Percentiles rank a stretch among this genome's conserved stretches.
Conservation (phyloP, 2,797 vertebrate genomes). For the Neosalanx taihuensis region DNA sequence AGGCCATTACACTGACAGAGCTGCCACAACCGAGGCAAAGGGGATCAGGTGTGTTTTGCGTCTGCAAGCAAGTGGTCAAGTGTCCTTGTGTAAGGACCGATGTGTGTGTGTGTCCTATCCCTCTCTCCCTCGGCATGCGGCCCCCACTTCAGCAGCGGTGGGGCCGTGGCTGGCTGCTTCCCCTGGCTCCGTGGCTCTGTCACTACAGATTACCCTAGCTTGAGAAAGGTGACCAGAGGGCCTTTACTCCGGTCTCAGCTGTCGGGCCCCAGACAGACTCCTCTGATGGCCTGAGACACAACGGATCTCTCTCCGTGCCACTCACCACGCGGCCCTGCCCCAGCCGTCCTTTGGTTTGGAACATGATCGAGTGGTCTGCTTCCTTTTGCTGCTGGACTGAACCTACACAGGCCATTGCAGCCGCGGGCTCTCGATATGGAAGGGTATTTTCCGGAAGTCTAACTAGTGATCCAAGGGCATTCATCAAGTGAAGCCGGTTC, state of each 20-base stretch:
- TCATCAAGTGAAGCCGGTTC: no score
- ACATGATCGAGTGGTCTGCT: not conserved
- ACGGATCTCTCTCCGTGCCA: constrained; percentile 31
- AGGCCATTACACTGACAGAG: not conserved
- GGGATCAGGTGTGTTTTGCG: not conserved
- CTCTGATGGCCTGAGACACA: constrained; percentile 26
- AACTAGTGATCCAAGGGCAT: no score
- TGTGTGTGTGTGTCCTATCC: constrained; percentile 8
- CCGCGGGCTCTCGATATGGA: no score
- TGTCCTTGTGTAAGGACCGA: no score
- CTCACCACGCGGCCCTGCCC: not conserved
- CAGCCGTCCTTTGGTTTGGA: not conserved
- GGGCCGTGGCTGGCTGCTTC: constrained; percentile 20
- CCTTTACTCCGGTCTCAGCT: constrained; percentile 27
- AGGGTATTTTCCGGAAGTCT: no score
- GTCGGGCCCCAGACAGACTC: constrained; percentile 18
- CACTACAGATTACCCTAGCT: constrained; percentile 32
- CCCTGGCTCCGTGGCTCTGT: constrained; percentile 21
- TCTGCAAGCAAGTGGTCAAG: not conserved
- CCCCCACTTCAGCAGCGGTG: constrained; percentile 2
- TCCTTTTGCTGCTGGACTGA: not conserved
- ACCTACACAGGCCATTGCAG: not conserved
- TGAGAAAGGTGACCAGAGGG: constrained; percentile 21
- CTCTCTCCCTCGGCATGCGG: constrained; percentile 9
- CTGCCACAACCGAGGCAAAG: not conserved